These are phyloP conservation scores for Agriopis marginaria DNA, from an alignment of 2,888 invertebrate genomes.

Conservation along the genomic window DNA sequence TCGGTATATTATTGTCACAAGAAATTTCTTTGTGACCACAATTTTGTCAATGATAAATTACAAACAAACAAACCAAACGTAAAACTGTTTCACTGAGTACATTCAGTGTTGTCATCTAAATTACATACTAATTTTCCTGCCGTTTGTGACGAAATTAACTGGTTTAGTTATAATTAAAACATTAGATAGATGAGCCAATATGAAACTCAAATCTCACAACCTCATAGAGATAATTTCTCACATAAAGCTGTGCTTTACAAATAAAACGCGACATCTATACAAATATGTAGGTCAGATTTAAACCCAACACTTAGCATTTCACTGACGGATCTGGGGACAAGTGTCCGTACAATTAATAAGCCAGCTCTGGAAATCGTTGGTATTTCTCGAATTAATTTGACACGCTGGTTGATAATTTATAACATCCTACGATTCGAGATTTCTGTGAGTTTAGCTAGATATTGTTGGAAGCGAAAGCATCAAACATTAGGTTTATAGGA, in stretches of 20 bases:
- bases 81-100: too few relatives aligned
- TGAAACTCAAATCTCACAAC: conserved; percentile 16
- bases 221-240: conserved; percentile 41
- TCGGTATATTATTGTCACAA: too few relatives aligned
- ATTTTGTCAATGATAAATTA: too few relatives aligned
- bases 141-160: too few relatives aligned
- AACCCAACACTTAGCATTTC: conserved; percentile 33
- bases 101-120: too few relatives aligned
- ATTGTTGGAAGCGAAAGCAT: conserved; percentile 51
- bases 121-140: too few relatives aligned
- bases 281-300: conserved; percentile 51
- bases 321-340: conserved; percentile 77
- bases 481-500: conserved; percentile 9
- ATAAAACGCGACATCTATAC: conserved; percentile 40
- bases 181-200: neutral
- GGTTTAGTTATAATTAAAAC: neutral
- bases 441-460: conserved; percentile 46
- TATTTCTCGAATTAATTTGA: conserved; percentile 86
- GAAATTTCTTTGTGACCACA: too few relatives aligned
- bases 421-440: conserved; percentile 79
- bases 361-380: conserved; percentile 62
- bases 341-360: conserved; percentile 82
- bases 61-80: too few relatives aligned
- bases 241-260: conserved; percentile 44
- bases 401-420: conserved; percentile 85